Percentiles rank a stretch among this genome's conserved stretches.
Conservation (phyloP, 2,888 invertebrate species). For the Dynastes maya region DNA sequence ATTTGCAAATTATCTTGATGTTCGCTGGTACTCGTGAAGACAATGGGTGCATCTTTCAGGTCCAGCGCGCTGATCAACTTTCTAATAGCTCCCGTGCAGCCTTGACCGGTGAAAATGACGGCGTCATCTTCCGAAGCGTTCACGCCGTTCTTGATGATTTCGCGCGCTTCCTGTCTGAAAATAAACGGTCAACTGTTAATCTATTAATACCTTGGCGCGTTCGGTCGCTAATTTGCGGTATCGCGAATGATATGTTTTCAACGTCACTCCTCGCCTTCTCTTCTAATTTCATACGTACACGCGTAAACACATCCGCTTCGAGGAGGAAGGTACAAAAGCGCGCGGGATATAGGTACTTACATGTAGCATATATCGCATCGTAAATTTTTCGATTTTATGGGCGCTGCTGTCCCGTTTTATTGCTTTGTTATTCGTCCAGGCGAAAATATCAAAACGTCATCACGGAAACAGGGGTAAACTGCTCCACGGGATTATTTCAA, state of each 20-base stretch:
- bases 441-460: not conserved
- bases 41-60: conserved; percentile 76
- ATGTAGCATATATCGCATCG: not conserved
- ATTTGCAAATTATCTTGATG: conserved; percentile 85
- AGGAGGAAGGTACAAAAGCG: not conserved
- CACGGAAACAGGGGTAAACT: not conserved
- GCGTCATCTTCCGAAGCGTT: conserved; percentile 88
- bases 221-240: not conserved
- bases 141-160: conserved; percentile 84
- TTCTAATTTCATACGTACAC: conserved; percentile 2
- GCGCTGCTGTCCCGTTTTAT: conserved; percentile 9
- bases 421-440: conserved; percentile 11
- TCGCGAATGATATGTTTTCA: not conserved
- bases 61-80: conserved; percentile 83
- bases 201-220: conserved; percentile 23
- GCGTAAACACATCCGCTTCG: not conserved
- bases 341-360: not conserved
- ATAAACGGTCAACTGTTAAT: conserved; percentile 31
- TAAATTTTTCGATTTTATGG: conserved; percentile 29
- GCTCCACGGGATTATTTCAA: too few relatives aligned
- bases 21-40: conserved; percentile 87
- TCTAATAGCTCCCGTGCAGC: conserved; percentile 84
- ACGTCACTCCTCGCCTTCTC: conserved; percentile 5
- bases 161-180: conserved; percentile 84
- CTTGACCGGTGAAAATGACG: conserved; percentile 82